phyloP scores from a whole-genome alignment of 2,888 invertebrate species.

The Therioaphis trifolii region DNA sequence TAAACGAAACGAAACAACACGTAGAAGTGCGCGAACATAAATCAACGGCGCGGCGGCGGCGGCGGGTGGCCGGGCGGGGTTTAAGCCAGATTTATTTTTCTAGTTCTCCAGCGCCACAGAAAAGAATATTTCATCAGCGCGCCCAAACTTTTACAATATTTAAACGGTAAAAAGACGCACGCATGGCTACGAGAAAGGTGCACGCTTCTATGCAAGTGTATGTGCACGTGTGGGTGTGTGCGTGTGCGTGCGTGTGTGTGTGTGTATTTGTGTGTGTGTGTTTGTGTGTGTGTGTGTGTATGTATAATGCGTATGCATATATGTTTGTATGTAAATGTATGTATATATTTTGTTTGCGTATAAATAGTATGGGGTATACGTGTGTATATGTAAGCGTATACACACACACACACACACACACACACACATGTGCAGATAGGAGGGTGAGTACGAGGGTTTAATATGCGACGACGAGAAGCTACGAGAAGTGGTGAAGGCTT shows the following conservation, averaged over 20 bases:
- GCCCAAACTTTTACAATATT: slow-evolving; percentile 59
- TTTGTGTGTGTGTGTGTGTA: not conserved
- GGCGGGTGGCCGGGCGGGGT: not conserved
- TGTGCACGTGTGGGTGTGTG: too few relatives aligned
- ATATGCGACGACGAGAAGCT: too few relatives aligned
- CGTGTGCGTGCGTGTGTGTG: not conserved
- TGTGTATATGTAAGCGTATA: too few relatives aligned
- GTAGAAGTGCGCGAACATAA: slow-evolving; percentile 38
- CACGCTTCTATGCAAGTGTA: not conserved
- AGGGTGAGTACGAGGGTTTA: too few relatives aligned
- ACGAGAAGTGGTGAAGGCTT: not conserved
- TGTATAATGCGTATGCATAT: too few relatives aligned
- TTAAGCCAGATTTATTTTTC: slow-evolving; percentile 61
- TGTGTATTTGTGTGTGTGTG: not conserved
- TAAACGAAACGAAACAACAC: slow-evolving; percentile 30
- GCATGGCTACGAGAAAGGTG: not conserved
- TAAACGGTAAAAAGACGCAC: slow-evolving; percentile 45
- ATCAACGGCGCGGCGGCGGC: not conserved
- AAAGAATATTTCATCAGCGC: slow-evolving; percentile 60
- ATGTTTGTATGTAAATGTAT: not conserved
- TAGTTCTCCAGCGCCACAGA: slow-evolving; percentile 39
- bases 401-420: too few relatives aligned
- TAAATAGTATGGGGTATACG: too few relatives aligned
- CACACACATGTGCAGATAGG: too few relatives aligned
- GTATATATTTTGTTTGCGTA: too few relatives aligned